Evolutionary conservation across 2,113 vertebrate species (phyloP).

Genomic region (Anseranas semipalmata): DNA sequence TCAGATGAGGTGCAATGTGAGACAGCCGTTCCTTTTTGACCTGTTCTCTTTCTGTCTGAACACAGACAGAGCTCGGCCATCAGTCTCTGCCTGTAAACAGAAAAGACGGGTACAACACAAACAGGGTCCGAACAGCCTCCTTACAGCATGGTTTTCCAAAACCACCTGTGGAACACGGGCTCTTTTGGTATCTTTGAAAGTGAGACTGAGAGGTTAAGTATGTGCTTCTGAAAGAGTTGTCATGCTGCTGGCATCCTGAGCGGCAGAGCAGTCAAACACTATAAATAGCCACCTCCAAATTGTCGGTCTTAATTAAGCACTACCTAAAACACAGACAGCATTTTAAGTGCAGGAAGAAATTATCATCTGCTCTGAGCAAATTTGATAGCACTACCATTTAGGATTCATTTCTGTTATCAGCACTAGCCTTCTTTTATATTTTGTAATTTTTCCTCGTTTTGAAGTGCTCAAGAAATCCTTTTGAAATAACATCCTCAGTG

Average conservation of each 20-base stretch:
- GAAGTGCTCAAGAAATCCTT: not conserved
- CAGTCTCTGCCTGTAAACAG: not conserved
- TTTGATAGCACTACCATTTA: conserved; percentile 12
- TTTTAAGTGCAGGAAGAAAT: conserved; percentile 40
- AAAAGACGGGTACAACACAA: not conserved
- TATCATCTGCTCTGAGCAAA: conserved; percentile 26
- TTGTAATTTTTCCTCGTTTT: not conserved
- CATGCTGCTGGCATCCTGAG: not conserved
- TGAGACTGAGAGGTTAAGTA: conserved; percentile 16
- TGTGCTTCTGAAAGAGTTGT: not conserved
- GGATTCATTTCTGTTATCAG: conserved; percentile 13
- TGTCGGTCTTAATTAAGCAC: conserved; percentile 52
- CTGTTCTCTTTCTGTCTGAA: not conserved
- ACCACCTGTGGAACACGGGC: not conserved
- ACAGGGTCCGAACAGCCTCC: not conserved
- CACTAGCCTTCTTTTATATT: not conserved
- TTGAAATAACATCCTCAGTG: not conserved
- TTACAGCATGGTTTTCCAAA: not conserved
- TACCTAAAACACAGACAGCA: conserved; percentile 47
- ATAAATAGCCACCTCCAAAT: conserved; percentile 52
- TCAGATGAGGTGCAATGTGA: not conserved
- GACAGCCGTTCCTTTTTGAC: not conserved
- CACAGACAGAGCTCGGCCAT: not conserved
- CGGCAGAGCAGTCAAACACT: not conserved
- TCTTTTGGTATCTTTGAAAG: not conserved